Conservation (phyloP, 2,797 vertebrate genomes). For the Phoxinus dragarum region DNA sequence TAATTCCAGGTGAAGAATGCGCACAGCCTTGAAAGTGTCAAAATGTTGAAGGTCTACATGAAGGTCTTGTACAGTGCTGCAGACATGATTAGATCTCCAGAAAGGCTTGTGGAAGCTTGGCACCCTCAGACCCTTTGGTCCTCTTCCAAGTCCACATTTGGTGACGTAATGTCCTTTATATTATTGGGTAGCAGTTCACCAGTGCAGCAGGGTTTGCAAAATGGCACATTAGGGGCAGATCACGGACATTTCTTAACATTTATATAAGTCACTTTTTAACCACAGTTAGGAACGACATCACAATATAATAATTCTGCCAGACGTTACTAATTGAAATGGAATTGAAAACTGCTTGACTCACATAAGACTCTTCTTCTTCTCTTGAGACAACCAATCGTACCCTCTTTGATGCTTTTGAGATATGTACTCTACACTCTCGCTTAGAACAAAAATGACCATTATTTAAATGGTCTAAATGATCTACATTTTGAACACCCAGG, state of each 20-base stretch:
- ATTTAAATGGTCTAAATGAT: background rate
- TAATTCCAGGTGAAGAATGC: background rate
- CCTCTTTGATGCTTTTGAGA: background rate
- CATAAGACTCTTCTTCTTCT: background rate
- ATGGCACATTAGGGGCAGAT: too few species aligned
- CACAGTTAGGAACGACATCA: background rate
- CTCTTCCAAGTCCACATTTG: background rate
- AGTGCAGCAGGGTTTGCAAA: conserved; percentile 1
- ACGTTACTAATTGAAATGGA: background rate
- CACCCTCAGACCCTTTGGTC: background rate
- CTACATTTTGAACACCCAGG: background rate
- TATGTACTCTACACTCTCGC: too few species aligned
- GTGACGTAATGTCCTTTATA: background rate
- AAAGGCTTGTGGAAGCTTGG: background rate
- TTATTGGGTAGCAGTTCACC: background rate
- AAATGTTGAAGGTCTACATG: background rate
- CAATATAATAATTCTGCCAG: background rate
- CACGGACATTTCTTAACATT: background rate
- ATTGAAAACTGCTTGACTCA: background rate
- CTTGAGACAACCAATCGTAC: background rate
- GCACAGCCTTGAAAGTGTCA: background rate
- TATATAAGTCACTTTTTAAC: background rate
- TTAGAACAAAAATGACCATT: background rate
- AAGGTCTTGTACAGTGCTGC: background rate
- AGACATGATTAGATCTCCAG: background rate